Evolutionary conservation across 1,140 invertebrate species (phyloP).

Genomic region (Drosophila micromelanica): DNA sequence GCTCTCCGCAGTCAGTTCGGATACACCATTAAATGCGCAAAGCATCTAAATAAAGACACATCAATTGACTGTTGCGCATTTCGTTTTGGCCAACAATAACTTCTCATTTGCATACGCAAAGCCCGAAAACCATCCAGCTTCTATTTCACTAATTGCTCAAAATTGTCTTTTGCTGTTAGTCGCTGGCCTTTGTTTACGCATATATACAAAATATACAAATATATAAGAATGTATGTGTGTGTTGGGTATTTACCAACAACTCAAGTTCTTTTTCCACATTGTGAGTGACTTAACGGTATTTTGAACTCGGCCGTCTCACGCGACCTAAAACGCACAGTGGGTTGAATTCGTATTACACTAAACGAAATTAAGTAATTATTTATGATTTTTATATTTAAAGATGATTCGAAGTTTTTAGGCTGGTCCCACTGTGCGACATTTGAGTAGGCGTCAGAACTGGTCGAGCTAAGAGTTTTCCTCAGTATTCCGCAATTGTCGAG

Average conservation of each 20-base stretch:
- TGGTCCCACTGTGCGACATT: conserved; percentile 24
- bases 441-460: conserved; percentile 25
- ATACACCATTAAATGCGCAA: conserved; percentile 20
- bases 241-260: conserved; percentile 20
- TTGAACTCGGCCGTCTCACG: conserved; percentile 26
- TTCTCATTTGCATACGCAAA: conserved; percentile 62
- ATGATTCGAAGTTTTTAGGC: background rate
- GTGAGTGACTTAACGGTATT: conserved; percentile 34
- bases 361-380: background rate
- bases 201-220: background rate
- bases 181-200: conserved; percentile 9
- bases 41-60: conserved; percentile 62
- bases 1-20: conserved; percentile 3
- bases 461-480: conserved; percentile 21
- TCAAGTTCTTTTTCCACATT: conserved; percentile 24
- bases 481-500: conserved; percentile 12
- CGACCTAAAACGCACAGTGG: conserved; percentile 31
- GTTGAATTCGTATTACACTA: too few species aligned
- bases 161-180: conserved; percentile 32
- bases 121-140: conserved; percentile 6
- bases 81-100: conserved; percentile 40
- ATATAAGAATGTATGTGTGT: conserved; percentile 4
- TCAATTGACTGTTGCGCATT: conserved; percentile 64
- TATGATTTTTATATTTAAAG: background rate
- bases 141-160: conserved; percentile 51